Evolutionary conservation across 2,113 vertebrate species (phyloP).

Genomic region (Scophthalmus maximus): DNA sequence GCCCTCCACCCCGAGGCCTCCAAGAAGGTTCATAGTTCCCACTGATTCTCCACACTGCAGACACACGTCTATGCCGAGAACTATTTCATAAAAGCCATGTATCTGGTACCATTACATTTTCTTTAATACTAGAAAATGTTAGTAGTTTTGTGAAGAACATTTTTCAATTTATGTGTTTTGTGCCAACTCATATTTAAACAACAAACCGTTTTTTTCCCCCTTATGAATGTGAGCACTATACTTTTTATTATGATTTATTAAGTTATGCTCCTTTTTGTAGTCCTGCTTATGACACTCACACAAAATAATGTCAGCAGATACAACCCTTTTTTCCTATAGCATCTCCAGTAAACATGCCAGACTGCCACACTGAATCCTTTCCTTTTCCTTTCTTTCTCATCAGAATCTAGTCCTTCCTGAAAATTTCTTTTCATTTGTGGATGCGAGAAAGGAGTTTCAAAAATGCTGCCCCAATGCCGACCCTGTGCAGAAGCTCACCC

Average conservation of each 20-base stretch:
- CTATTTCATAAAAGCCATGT: too few species aligned
- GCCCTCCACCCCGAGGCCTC: constrained; percentile 95
- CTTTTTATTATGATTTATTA: too few species aligned
- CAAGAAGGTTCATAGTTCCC: constrained; percentile 89
- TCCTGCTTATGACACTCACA: too few species aligned
- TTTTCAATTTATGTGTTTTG: too few species aligned
- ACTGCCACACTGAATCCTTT: constrained; percentile 3
- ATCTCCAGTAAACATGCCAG: not conserved
- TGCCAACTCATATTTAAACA: too few species aligned
- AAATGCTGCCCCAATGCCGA: constrained; percentile 86
- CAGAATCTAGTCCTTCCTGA: constrained; percentile 93
- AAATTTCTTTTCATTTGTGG: constrained; percentile 94
- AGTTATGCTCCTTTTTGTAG: too few species aligned
- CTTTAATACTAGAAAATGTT: too few species aligned
- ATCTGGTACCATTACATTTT: too few species aligned
- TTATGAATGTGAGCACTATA: too few species aligned
- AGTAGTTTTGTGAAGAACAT: too few species aligned
- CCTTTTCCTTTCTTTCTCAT: constrained; percentile 28
- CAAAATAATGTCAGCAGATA: not conserved
- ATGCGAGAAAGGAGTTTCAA: constrained; percentile 92
- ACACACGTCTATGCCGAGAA: not conserved
- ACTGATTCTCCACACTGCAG: not conserved
- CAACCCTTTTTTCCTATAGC: not conserved
- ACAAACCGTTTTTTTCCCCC: too few species aligned
- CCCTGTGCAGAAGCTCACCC: constrained; percentile 85